Conservation (phyloP, 2,797 vertebrate genomes). For the Lacerta bilineata region DNA sequence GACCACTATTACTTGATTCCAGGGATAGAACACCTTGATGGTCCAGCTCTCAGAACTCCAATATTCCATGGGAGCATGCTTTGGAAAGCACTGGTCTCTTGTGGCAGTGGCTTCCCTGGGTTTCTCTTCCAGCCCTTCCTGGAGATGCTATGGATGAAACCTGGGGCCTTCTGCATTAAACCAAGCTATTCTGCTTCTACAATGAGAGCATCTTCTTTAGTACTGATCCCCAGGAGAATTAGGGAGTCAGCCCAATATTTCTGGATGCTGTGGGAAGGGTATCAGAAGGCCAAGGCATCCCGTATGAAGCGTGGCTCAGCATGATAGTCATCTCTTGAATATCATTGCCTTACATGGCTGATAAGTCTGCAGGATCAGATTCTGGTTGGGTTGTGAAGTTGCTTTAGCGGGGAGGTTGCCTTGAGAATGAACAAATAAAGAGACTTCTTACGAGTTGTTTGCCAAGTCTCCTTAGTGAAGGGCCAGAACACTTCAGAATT, state of each 20-base stretch:
- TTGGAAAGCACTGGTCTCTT: too few relatives aligned
- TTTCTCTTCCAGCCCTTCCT: too few relatives aligned
- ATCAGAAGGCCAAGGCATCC: background rate
- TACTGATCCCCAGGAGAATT: background rate
- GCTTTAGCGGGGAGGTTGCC: background rate
- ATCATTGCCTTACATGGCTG: background rate
- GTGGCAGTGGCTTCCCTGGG: too few relatives aligned
- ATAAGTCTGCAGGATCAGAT: background rate
- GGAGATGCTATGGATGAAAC: too few relatives aligned
- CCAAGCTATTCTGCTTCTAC: background rate
- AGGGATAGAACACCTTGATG: too few relatives aligned
- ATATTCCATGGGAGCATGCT: too few relatives aligned
- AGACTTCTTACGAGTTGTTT: background rate
- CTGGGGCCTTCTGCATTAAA: too few relatives aligned
- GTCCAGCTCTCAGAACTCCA: too few relatives aligned
- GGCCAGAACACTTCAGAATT: background rate
- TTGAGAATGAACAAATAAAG: background rate
- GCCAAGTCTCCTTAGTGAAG: background rate
- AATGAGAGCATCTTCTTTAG: background rate
- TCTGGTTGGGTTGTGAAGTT: background rate
- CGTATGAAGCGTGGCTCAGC: background rate
- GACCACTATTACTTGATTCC: too few relatives aligned
- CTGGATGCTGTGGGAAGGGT: background rate
- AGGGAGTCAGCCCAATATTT: background rate
- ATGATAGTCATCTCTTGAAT: too few relatives aligned